A percentile compares a stretch with the other conserved stretches of the same genome.
These are phyloP conservation scores for Podarcis raffonei DNA, from an alignment of 2,113 vertebrate species.

Conservation along the genomic window DNA sequence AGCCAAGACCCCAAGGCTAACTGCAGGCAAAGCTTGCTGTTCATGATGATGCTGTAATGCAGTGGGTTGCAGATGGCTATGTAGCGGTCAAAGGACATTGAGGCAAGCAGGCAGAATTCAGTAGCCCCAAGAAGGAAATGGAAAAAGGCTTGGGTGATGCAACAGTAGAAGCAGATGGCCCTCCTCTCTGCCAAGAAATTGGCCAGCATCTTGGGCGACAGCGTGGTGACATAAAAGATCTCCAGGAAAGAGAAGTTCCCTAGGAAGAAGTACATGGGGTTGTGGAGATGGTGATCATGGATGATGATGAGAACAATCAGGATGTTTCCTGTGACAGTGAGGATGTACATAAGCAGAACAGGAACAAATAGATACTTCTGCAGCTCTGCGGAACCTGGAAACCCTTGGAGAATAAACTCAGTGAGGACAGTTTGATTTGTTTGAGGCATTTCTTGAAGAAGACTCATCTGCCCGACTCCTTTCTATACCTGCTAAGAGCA, in stretches of 20 bases:
- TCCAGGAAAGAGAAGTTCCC: constrained; percentile 14
- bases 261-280: constrained; percentile 18
- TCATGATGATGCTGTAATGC: not conserved
- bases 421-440: not conserved
- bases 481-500: not conserved
- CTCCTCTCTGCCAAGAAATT: not conserved
- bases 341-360: not conserved
- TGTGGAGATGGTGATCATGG: not conserved
- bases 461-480: not conserved
- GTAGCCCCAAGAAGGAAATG: constrained; percentile 11
- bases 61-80: constrained; percentile 14
- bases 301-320: not conserved
- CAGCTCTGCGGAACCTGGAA: not conserved
- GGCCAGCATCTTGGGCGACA: constrained; percentile 13
- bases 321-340: not conserved
- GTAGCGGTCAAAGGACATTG: constrained; percentile 6
- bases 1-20: constrained; percentile 11
- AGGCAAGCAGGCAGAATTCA: constrained; percentile 2
- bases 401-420: constrained; percentile 15
- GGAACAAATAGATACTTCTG: constrained; percentile 5
- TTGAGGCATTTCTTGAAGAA: not conserved
- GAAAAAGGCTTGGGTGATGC: constrained; percentile 4
- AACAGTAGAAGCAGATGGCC: constrained; percentile 17
- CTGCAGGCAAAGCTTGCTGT: not conserved
- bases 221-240: constrained; percentile 6